Base-by-base conservation (phyloP, 1,140 invertebrate species). In the Tigriopus japonicus region DNA sequence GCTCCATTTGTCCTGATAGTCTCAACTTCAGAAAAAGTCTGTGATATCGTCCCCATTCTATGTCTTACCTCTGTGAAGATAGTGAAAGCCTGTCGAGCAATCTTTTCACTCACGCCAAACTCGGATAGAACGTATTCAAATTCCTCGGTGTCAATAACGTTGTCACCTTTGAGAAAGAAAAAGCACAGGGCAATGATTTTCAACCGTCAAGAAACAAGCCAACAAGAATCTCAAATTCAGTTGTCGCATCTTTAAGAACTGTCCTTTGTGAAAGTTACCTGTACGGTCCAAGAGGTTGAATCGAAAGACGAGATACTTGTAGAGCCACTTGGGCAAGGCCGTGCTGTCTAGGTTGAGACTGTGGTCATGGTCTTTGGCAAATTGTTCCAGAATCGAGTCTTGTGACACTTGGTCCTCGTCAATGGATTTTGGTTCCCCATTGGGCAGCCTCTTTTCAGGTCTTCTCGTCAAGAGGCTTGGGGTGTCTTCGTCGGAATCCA, bases 261-360 rank as follows among this genome's bases (percentile, higher is more conserved):
- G n/a, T n/a, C n/a, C 3, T 35, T 35, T 9, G 28, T 35, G 28
- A 35, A 35, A 3, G 3, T 3, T 49, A 3, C 70, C 69, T 56
- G 71, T 70, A 63, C 71, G 63, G 56, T 73, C 71, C 21, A 68
- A 68, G 1, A 73, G 64, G 60, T 70, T 68, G 56, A 73, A 73
- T 54, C 71, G 70, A 62, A 70, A 73, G 59, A 70, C 66, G 6
- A 72, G 66, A 61, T 73, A 73, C 17, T 68, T 65, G 12, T 70
- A 66, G 7, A 73, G 55, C 71, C 71, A 73, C 14, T 66, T 66
- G 3, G 71, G 71, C 7, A 73, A 24, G 7, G 45, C 58, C 6
- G 58, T 60, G 15, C 60, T 61, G 6, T 61, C 59, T 1, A 49
- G 21, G 35, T 17, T 49, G 45, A 21, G n/a, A 15, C 21, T 49